phyloP scores from a whole-genome alignment of 2,888 invertebrate species.

The Pristionchus entomophagus region DNA sequence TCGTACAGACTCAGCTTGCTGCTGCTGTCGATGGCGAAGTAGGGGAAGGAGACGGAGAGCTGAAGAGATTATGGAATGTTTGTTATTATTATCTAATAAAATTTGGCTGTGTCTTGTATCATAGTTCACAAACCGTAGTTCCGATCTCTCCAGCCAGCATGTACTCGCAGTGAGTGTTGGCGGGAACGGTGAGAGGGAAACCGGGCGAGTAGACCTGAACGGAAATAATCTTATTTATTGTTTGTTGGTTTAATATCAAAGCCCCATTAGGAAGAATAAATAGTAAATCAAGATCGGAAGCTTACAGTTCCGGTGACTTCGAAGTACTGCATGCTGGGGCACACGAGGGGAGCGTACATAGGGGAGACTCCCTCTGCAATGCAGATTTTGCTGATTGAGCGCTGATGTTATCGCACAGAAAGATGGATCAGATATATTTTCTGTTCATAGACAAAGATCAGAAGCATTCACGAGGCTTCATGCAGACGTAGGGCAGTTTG shows the following conservation, averaged over 20 bases:
- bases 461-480: neutral
- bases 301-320: conserved; percentile 28
- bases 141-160: neutral
- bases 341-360: neutral
- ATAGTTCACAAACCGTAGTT: neutral
- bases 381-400: neutral
- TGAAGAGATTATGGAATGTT: neutral
- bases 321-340: conserved; percentile 36
- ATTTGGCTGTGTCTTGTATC: too few species aligned
- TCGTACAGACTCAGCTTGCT: conserved; percentile 23
- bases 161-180: conserved; percentile 33
- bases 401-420: too few species aligned
- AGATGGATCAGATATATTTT: neutral
- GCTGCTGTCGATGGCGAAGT: neutral
- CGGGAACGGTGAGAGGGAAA: conserved; percentile 20
- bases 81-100: neutral
- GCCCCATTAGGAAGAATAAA: neutral
- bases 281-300: neutral
- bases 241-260: neutral
- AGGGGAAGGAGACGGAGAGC: conserved; percentile 31
- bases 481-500: conserved; percentile 19
- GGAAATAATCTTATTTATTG: too few species aligned
- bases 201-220: conserved; percentile 44
- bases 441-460: too few species aligned
- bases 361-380: conserved; percentile 4